Conservation (phyloP, 2,113 vertebrate species). For the Anhinga rufa region DNA sequence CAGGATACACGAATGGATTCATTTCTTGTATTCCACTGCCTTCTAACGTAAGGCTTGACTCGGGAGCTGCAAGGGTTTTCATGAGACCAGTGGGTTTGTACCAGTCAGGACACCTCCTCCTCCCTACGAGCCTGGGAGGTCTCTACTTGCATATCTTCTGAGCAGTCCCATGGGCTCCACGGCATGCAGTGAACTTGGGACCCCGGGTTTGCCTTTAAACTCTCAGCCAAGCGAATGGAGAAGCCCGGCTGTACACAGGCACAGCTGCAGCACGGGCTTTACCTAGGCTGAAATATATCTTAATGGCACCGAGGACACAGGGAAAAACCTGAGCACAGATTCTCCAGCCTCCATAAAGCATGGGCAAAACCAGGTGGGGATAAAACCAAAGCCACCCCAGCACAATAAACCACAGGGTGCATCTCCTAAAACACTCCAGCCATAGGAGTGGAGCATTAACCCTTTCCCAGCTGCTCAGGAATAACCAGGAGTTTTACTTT, state of each 20-base stretch:
- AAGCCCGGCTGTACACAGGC: neutral
- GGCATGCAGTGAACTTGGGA: neutral
- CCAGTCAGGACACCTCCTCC: neutral
- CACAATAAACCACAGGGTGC: neutral
- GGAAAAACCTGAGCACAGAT: neutral
- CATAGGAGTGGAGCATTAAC: no score
- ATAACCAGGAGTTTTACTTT: neutral
- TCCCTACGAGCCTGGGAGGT: neutral
- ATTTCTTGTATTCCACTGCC: constrained; percentile 18
- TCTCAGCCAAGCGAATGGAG: fast-evolving
- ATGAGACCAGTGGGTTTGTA: neutral
- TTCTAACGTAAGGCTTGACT: neutral
- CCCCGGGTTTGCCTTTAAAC: neutral
- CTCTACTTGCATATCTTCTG: neutral
- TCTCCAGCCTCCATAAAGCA: neutral
- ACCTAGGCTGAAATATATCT: neutral
- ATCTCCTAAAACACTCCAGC: neutral
- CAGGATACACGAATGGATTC: neutral
- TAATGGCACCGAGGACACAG: neutral
- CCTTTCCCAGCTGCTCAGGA: neutral
- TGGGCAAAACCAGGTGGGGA: neutral
- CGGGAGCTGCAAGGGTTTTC: fast-evolving
- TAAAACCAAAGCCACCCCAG: neutral
- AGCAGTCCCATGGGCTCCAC: neutral
- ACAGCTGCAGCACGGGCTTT: neutral